phyloP scores from a whole-genome alignment of 2,797 vertebrate species.

The Coregonus suidteri region DNA sequence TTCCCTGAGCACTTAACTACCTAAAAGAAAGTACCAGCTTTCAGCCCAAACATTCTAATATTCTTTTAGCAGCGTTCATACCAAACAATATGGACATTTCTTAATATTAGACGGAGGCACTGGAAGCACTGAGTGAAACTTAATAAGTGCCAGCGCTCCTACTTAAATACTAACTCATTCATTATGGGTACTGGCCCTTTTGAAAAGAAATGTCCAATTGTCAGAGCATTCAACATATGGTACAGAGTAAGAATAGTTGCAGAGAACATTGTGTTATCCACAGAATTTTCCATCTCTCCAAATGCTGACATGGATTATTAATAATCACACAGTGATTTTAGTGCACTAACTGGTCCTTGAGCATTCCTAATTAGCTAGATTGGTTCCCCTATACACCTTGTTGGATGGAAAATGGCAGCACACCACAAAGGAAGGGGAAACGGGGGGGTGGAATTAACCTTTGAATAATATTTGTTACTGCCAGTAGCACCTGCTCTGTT shows the following conservation, averaged over 20 bases:
- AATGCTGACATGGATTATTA: background rate
- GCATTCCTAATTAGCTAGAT: slow-evolving; percentile 78
- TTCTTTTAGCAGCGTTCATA: background rate
- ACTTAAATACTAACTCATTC: background rate
- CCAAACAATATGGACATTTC: slow-evolving; percentile 21
- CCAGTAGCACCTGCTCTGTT: slow-evolving; percentile 31
- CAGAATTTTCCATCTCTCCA: slow-evolving; percentile 18
- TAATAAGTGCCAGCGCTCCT: background rate
- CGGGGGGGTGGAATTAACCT: slow-evolving; percentile 56
- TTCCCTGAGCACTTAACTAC: slow-evolving; percentile 45
- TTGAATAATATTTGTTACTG: slow-evolving; percentile 54
- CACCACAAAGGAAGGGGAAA: slow-evolving; percentile 14
- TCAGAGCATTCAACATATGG: slow-evolving; percentile 10
- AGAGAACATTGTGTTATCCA: slow-evolving; percentile 33
- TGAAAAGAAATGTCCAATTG: slow-evolving; percentile 16
- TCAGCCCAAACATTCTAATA: background rate
- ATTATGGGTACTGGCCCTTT: background rate
- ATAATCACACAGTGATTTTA: slow-evolving; percentile 51
- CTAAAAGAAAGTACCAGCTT: slow-evolving; percentile 32
- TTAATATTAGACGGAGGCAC: slow-evolving; percentile 15
- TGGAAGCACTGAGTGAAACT: slow-evolving; percentile 2
- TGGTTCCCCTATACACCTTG: slow-evolving; percentile 59
- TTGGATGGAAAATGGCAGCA: slow-evolving; percentile 64
- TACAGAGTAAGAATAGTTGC: slow-evolving; percentile 26
- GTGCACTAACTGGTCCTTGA: slow-evolving; percentile 71